Percentiles rank a stretch among this genome's conserved stretches.
Evolutionary conservation across 2,888 invertebrate genomes (phyloP).

Genomic region (Tetragonula carbonaria): DNA sequence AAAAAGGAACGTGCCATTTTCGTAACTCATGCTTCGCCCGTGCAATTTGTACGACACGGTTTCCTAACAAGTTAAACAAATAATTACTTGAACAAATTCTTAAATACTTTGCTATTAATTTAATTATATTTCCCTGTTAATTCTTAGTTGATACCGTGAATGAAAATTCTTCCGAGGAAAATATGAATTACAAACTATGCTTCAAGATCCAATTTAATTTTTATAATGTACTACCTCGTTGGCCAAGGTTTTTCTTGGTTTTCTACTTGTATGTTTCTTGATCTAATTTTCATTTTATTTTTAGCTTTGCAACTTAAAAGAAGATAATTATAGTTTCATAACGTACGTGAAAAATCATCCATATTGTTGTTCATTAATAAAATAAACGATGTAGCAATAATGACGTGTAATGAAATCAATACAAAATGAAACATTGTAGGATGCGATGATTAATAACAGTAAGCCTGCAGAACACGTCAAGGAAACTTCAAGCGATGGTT

Average conservation of each 20-base stretch:
- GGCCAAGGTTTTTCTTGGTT: background rate
- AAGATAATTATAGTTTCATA: background rate
- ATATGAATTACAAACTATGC: background rate
- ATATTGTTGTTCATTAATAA: background rate
- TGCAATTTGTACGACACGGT: background rate
- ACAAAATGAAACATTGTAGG: background rate
- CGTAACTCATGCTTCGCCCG: background rate
- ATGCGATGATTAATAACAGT: slow-evolving; percentile 18
- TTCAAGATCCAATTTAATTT: background rate
- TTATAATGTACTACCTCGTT: background rate
- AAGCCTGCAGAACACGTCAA: slow-evolving; percentile 14
- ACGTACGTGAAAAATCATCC: background rate
- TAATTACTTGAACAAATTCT: background rate
- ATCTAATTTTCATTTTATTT: background rate
- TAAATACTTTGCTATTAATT: background rate
- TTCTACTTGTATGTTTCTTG: background rate
- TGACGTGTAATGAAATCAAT: background rate
- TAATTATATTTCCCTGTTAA: background rate
- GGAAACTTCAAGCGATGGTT: slow-evolving; percentile 43
- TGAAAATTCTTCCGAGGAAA: background rate
- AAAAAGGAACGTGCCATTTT: background rate
- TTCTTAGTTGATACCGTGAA: background rate
- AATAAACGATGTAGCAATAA: background rate
- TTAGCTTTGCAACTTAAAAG: background rate
- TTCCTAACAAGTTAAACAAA: background rate